phyloP scores from a whole-genome alignment of 2,797 vertebrate genomes.

The Oryzias dopingdopingensis region DNA sequence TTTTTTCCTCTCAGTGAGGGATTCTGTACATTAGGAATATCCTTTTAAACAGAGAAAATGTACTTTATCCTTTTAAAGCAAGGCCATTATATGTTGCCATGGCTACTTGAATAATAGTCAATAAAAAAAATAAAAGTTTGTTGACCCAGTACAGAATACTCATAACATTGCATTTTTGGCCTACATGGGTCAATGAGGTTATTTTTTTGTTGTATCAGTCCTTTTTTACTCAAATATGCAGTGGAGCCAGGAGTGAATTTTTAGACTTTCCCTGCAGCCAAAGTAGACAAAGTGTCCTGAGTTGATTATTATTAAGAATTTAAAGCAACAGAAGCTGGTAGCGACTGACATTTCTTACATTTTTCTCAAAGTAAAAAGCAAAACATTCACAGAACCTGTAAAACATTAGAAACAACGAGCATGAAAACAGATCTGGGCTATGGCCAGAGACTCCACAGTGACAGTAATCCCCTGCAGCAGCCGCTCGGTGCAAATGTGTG shows the following conservation, averaged over 20 bases:
- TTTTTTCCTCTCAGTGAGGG: no score
- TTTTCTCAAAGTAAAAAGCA: slow-evolving; percentile 30
- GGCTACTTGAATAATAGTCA: no score
- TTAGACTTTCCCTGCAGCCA: slow-evolving; percentile 32
- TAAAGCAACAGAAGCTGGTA: slow-evolving; percentile 31
- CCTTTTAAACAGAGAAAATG: no score
- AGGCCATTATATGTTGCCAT: no score
- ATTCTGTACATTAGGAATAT: no score
- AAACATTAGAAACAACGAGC: slow-evolving; percentile 14
- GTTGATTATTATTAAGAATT: slow-evolving; percentile 48
- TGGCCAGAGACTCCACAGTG: slow-evolving; percentile 11
- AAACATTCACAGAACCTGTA: slow-evolving; percentile 40
- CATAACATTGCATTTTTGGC: no score
- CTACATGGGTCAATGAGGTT: no score
- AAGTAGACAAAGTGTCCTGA: slow-evolving; percentile 24
- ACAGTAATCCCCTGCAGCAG: slow-evolving; percentile 33
- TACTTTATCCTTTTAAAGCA: no score
- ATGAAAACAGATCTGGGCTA: slow-evolving; percentile 18
- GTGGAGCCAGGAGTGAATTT: slow-evolving; percentile 12
- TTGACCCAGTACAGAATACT: no score
- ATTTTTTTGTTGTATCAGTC: no score
- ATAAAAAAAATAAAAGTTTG: no score
- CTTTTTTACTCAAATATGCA: no score
- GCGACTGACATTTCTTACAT: slow-evolving; percentile 33
- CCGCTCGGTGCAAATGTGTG: slow-evolving; percentile 19